Evolutionary conservation across 2,113 vertebrate species (phyloP).

Genomic region (Cochlearius cochlearius): DNA sequence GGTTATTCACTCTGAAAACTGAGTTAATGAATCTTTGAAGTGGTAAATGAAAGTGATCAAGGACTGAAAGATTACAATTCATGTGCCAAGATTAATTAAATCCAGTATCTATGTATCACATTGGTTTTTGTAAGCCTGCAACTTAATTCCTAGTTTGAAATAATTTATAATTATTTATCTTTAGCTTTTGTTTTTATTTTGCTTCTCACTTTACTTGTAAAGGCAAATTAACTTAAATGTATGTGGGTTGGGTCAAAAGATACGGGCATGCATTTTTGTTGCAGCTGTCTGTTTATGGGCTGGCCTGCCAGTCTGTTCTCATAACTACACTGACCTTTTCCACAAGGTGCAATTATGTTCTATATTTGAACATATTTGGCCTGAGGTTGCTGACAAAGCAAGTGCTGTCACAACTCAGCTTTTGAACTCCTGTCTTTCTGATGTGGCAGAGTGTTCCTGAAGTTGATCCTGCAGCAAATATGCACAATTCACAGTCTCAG

Average conservation of each 20-base stretch:
- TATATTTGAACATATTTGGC: slow-evolving; percentile 18
- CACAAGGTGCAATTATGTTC: slow-evolving; percentile 32
- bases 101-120: neutral
- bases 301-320: neutral
- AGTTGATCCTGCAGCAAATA: slow-evolving; percentile 84
- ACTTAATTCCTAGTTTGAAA: neutral
- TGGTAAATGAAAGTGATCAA: slow-evolving; percentile 26
- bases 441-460: slow-evolving; percentile 82
- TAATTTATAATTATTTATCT: neutral
- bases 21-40: slow-evolving; percentile 48
- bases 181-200: neutral
- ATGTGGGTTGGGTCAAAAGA: neutral
- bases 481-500: slow-evolving; percentile 78
- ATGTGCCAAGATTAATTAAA: slow-evolving; percentile 32
- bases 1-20: slow-evolving; percentile 47
- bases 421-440: slow-evolving; percentile 29
- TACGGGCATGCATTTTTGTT: neutral
- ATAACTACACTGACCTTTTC: slow-evolving; percentile 25
- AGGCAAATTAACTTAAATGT: neutral
- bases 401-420: neutral
- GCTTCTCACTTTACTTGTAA: neutral
- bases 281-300: neutral
- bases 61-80: slow-evolving; percentile 19
- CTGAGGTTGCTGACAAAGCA: slow-evolving; percentile 47
- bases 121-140: neutral